Evolutionary conservation across 2,113 vertebrate genomes (phyloP).

Genomic region (Synchiropus splendidus): DNA sequence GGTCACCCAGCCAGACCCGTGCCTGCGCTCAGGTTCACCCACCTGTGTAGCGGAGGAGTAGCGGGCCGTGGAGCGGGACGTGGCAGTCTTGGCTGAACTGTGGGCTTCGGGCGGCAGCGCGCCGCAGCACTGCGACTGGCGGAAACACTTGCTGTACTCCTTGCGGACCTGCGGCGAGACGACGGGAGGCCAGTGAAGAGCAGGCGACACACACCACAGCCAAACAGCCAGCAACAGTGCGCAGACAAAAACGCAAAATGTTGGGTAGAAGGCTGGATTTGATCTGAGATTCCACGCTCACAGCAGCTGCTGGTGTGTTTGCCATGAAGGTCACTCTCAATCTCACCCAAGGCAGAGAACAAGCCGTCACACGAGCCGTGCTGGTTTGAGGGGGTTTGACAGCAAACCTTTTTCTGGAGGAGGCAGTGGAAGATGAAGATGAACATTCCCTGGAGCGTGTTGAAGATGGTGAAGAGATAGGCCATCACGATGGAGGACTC

Average conservation of each 20-base stretch:
- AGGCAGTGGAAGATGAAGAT: slow-evolving; percentile 99
- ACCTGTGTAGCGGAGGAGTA: slow-evolving; percentile 98
- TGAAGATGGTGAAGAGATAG: slow-evolving; percentile 97
- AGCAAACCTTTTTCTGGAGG: slow-evolving; percentile 94
- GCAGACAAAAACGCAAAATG: background rate
- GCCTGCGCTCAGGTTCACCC: too few relatives aligned
- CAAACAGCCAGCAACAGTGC: background rate
- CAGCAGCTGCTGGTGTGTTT: too few relatives aligned
- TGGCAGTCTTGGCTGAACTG: slow-evolving; percentile 84
- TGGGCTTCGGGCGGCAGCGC: slow-evolving; percentile 86
- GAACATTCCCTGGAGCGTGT: slow-evolving; percentile 97
- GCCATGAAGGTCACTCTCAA: too few relatives aligned
- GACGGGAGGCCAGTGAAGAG: background rate
- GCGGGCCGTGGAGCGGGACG: slow-evolving; percentile 84
- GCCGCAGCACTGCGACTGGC: slow-evolving; percentile 90
- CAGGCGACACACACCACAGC: too few relatives aligned
- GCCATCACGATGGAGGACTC: slow-evolving; percentile 94
- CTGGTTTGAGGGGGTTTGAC: too few relatives aligned
- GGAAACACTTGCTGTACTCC: slow-evolving; percentile 95
- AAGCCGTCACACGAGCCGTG: too few relatives aligned
- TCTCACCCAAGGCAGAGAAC: too few relatives aligned
- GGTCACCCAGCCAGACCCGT: too few relatives aligned
- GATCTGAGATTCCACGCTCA: too few relatives aligned
- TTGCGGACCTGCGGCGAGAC: slow-evolving; percentile 79
- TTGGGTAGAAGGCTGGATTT: too few relatives aligned